These are phyloP conservation scores for Drosophila lini DNA, from an alignment of 1,140 invertebrate genomes.

Conservation along the genomic window DNA sequence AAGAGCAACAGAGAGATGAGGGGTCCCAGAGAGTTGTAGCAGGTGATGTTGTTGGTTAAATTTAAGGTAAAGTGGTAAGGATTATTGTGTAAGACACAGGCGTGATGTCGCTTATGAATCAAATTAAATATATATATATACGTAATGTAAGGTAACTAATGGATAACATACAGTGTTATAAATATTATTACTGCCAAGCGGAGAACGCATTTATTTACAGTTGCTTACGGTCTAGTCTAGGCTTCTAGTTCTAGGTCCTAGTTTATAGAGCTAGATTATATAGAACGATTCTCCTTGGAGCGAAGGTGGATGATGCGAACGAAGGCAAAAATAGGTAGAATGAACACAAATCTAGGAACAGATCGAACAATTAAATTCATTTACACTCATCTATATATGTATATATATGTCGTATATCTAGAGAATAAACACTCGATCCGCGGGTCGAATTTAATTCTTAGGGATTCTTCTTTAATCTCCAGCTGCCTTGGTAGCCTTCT, in stretches of 20 bases:
- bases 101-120: conserved; percentile 52
- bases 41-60: conserved; percentile 3
- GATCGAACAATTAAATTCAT: conserved; percentile 31
- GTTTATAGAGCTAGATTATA: conserved; percentile 36
- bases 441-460: conserved; percentile 44
- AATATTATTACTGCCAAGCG: conserved; percentile 48
- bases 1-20: neutral
- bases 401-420: conserved; percentile 15
- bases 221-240: conserved; percentile 27
- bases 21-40: neutral
- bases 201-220: conserved; percentile 47
- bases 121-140: conserved; percentile 37
- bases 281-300: conserved; percentile 34
- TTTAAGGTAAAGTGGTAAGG: conserved; percentile 2
- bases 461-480: conserved; percentile 64
- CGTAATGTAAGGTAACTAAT: conserved; percentile 39
- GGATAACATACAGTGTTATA: conserved; percentile 41
- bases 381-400: conserved; percentile 14
- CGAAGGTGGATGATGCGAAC: conserved; percentile 34
- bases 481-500: conserved; percentile 42
- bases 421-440: conserved; percentile 34
- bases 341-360: conserved; percentile 56
- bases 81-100: conserved; percentile 54
- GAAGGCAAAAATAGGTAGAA: conserved; percentile 19
- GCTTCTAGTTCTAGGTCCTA: conserved; percentile 44